These are phyloP conservation scores for Sphaerophoria rueppellii DNA, from an alignment of 2,888 invertebrate species.

Conservation along the genomic window DNA sequence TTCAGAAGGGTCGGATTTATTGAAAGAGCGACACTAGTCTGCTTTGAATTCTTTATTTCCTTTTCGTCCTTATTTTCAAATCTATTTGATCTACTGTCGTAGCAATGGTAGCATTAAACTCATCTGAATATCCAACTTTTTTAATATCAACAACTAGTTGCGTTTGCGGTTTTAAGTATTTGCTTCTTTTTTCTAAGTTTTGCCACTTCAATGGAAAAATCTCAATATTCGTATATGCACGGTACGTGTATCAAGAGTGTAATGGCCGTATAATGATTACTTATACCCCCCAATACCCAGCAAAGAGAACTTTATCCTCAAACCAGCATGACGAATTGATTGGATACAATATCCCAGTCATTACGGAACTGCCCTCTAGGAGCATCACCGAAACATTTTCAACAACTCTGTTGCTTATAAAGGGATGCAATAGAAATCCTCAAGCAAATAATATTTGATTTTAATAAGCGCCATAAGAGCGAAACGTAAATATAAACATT, in stretches of 20 bases:
- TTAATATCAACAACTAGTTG: slow-evolving; percentile 66
- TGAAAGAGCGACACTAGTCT: no score
- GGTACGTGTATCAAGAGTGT: slow-evolving; percentile 21
- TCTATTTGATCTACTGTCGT: background rate
- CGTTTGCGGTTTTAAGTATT: slow-evolving; percentile 21
- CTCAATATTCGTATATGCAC: no score
- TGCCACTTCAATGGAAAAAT: slow-evolving; percentile 1
- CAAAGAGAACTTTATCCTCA: background rate
- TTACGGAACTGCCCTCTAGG: slow-evolving; percentile 28
- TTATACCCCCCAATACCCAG: background rate
- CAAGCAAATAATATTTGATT: slow-evolving; percentile 14
- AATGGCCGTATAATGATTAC: slow-evolving; percentile 42
- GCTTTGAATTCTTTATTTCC: background rate
- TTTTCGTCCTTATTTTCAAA: background rate
- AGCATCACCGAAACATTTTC: slow-evolving; percentile 27
- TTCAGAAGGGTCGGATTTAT: no score
- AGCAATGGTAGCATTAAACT: slow-evolving; percentile 27
- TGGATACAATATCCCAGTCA: slow-evolving; percentile 26
- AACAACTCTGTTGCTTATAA: slow-evolving; percentile 10
- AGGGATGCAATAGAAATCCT: slow-evolving; percentile 14
- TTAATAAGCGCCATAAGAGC: slow-evolving; percentile 4
- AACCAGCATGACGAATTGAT: slow-evolving; percentile 12
- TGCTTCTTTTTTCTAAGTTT: slow-evolving; percentile 7
- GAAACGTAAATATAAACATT: background rate
- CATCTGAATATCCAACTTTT: slow-evolving; percentile 68